Conservation (phyloP, 1,140 invertebrate species). For the Scylla paramamosain region DNA sequence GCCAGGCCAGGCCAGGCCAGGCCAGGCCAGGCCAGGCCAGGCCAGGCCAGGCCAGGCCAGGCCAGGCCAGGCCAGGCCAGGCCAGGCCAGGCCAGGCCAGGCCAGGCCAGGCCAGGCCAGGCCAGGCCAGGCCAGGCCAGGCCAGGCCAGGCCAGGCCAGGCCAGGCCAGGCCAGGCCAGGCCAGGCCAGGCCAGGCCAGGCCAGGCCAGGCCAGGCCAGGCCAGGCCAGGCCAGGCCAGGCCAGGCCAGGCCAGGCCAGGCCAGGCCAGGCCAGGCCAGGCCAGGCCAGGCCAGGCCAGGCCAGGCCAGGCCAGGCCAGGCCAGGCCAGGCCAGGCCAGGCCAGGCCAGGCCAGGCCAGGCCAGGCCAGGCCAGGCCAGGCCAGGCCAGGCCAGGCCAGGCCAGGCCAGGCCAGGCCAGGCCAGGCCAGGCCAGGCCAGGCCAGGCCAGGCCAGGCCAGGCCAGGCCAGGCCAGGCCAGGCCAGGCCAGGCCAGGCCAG, state of each 20-base stretch:
- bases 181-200: constrained; percentile 46
- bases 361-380: constrained; percentile 53
- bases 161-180: constrained; percentile 47
- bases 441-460: constrained; percentile 53
- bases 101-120: constrained; percentile 2
- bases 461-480: constrained; percentile 53
- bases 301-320: constrained; percentile 48
- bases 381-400: constrained; percentile 53
- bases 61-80: constrained; percentile 1
- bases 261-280: constrained; percentile 44
- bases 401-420: constrained; percentile 53
- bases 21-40: constrained; percentile 25
- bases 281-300: constrained; percentile 24
- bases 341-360: constrained; percentile 53
- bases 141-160: constrained; percentile 42
- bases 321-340: constrained; percentile 53
- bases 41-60: constrained; percentile 1
- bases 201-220: constrained; percentile 51
- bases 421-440: constrained; percentile 53
- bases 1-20: constrained; percentile 22
- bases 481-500: constrained; percentile 50
- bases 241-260: constrained; percentile 48
- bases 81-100: constrained; percentile 1
- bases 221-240: constrained; percentile 46
- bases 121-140: background rate